Evolutionary conservation across 2,113 vertebrate genomes (phyloP).

Genomic region (Xiphophorus couchianus): DNA sequence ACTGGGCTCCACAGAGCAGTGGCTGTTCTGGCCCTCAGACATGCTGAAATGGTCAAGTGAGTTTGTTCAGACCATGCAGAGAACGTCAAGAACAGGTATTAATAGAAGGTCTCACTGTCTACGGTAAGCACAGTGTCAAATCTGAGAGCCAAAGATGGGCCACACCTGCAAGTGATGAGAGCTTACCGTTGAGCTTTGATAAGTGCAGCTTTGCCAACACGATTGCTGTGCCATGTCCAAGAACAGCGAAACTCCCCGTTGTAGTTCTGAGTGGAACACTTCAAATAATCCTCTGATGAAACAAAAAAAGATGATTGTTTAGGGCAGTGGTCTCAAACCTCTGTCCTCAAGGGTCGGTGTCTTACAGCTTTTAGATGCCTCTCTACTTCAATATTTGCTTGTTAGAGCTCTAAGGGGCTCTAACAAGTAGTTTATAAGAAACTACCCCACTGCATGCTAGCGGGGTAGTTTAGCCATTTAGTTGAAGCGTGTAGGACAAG

Average conservation of each 20-base stretch:
- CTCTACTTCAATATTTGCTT: too few species aligned
- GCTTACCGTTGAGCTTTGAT: slow-evolving; percentile 61
- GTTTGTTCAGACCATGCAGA: not conserved
- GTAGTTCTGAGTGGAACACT: slow-evolving; percentile 61
- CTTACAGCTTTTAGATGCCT: too few species aligned
- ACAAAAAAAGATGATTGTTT: not conserved
- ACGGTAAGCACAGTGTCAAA: too few species aligned
- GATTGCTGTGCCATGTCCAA: slow-evolving; percentile 60
- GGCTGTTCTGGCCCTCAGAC: not conserved
- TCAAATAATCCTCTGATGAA: slow-evolving; percentile 45
- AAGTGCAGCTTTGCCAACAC: slow-evolving; percentile 53
- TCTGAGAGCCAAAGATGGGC: too few species aligned
- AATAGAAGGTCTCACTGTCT: too few species aligned
- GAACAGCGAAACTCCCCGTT: slow-evolving; percentile 66
- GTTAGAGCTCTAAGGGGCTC: too few species aligned
- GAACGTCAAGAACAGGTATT: not conserved
- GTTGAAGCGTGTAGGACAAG: too few species aligned
- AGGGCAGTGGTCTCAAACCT: not conserved
- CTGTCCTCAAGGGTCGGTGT: too few species aligned
- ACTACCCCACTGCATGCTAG: too few species aligned
- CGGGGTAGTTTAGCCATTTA: too few species aligned
- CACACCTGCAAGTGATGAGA: too few species aligned
- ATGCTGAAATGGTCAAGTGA: slow-evolving; percentile 6
- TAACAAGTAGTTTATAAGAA: too few species aligned
- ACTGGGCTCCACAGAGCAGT: slow-evolving; percentile 46